These are phyloP conservation scores for Ligdia adustata DNA, from an alignment of 2,888 invertebrate genomes.

Conservation along the genomic window DNA sequence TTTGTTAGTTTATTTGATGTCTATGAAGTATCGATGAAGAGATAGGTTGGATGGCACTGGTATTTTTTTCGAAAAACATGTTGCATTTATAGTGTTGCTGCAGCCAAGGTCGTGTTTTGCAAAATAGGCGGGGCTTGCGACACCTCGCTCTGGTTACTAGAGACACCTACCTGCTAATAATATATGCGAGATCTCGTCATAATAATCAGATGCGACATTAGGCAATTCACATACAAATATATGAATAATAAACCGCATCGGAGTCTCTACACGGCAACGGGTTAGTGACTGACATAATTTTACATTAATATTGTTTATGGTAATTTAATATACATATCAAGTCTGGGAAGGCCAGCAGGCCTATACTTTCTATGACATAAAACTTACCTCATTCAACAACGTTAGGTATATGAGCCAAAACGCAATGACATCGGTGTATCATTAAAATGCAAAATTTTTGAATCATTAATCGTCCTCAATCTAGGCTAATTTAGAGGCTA, in stretches of 20 bases:
- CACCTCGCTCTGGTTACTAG: slow-evolving; percentile 6
- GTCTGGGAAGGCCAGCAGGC: too few species aligned
- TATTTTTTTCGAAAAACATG: slow-evolving; percentile 3
- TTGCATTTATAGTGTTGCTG: slow-evolving; percentile 5
- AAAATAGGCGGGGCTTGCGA: slow-evolving; percentile 12
- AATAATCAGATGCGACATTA: slow-evolving; percentile 11
- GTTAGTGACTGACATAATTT: neutral
- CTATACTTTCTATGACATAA: too few species aligned
- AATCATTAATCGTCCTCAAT: too few species aligned
- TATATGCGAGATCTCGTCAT: slow-evolving; percentile 6
- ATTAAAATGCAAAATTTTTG: too few species aligned
- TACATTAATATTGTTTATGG: neutral
- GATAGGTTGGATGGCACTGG: slow-evolving; percentile 1
- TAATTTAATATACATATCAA: too few species aligned
- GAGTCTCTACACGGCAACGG: neutral
- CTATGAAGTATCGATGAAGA: slow-evolving; percentile 4
- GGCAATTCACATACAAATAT: slow-evolving; percentile 7
- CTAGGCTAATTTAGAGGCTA: too few species aligned
- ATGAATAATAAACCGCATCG: slow-evolving; percentile 1
- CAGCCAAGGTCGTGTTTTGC: slow-evolving; percentile 6
- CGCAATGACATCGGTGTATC: too few species aligned
- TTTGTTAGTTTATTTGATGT: neutral
- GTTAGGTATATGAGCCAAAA: too few species aligned
- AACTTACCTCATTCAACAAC: too few species aligned
- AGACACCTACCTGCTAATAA: neutral